Evolutionary conservation across 2,113 vertebrate genomes (phyloP), one percentile per base, ranked within the genome.

Genomic region (Thalassarche chlororhynchos): DNA sequence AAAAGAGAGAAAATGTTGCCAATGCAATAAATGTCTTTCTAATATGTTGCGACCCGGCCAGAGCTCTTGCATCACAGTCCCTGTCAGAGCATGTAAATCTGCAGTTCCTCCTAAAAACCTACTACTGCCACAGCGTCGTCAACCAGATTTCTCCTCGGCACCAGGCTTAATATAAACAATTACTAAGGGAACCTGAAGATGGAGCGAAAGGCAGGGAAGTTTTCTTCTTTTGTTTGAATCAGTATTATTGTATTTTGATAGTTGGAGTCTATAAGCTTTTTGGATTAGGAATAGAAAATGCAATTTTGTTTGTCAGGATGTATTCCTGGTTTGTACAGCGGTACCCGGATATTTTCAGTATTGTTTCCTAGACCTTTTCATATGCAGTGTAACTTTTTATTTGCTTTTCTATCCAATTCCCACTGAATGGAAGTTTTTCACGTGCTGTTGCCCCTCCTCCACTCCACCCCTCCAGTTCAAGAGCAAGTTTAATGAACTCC

Each of bases 21-120:
- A 97, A 51, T 6, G 5, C 65, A 91, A 97, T 95, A 96, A 91
- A 89, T 87, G 74, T 84, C 90, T 87, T 80, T 80, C 76, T 94
- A 94, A 55, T 51, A 68, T 24, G 42, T 42, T 89, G 89, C 0
- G 20, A 81, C 38, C 55, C 6, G 2, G 80, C 46, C 89, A 93
- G 58, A 80, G 31, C 34, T 93, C 75, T 97, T 97, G 94, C 89
- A 93, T 88, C 90, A 96, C 79, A 83, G 46, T 31, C 71, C 25
- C 62, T 86, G 40, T 92, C 78, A 88, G 18, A 93, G 24, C 10
- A 9, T 32, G 77, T 88, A 88, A 88, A 90, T 86, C 71, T 80
- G 38, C 49, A 83, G 11, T 61, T 96, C 44, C 52, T 93, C 49
- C 70, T 79, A 76, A 83, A 91, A 92, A 44, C 31, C 14, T 34